Percentiles rank a stretch among this genome's conserved stretches.
These are phyloP conservation scores for Rapana venosa DNA, from an alignment of 2,888 invertebrate species.

Conservation along the genomic window DNA sequence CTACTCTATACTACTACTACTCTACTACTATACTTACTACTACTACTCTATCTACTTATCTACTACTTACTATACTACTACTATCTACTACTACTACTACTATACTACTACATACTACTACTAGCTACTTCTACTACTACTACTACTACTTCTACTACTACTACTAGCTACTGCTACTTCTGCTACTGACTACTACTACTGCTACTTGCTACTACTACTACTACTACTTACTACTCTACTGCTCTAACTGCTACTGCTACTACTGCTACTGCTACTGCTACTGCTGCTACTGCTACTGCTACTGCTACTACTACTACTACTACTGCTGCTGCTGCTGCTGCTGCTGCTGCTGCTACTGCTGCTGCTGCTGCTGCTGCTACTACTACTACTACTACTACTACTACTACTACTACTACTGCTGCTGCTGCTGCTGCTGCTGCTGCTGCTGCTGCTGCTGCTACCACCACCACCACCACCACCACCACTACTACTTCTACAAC, in stretches of 20 bases:
- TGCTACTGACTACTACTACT: conserved; percentile 5
- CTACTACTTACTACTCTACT: too few relatives aligned
- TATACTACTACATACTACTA: neutral
- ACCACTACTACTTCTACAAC: neutral
- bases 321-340: too few relatives aligned
- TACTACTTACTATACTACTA: too few relatives aligned
- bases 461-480: conserved; percentile 33
- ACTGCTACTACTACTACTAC: too few relatives aligned
- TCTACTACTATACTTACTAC: too few relatives aligned
- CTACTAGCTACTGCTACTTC: conserved; percentile 39
- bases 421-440: conserved; percentile 30
- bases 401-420: conserved; percentile 39
- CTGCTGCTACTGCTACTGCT: too few relatives aligned
- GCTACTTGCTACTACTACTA: conserved; percentile 25
- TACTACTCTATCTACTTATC: too few relatives aligned
- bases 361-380: conserved; percentile 14
- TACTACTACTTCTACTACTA: conserved; percentile 37
- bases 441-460: conserved; percentile 10
- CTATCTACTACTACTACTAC: too few relatives aligned
- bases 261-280: too few relatives aligned
- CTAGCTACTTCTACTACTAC: conserved; percentile 27
- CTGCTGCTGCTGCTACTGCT: too few relatives aligned
- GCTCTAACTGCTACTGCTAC: too few relatives aligned
- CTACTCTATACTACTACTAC: too few relatives aligned
- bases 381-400: conserved; percentile 39